phyloP scores from a whole-genome alignment of 2,113 vertebrate genomes.

The Ptychochromis oligacanthus region DNA sequence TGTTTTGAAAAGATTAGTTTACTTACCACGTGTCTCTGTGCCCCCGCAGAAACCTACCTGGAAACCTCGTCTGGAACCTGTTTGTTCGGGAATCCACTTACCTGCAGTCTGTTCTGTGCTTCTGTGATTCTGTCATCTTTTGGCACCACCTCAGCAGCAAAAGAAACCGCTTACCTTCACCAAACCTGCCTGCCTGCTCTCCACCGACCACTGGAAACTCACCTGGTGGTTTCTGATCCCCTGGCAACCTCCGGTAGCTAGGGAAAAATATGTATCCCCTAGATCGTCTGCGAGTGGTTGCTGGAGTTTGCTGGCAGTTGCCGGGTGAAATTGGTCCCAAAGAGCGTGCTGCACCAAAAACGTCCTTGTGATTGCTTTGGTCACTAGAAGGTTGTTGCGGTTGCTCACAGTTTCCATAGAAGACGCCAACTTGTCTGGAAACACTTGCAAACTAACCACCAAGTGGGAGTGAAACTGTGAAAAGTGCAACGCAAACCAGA shows the following conservation, averaged over 20 bases:
- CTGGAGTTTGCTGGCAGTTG: neutral
- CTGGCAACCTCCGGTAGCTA: neutral
- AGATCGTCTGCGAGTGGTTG: neutral
- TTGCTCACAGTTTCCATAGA: neutral
- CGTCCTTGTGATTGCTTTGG: neutral
- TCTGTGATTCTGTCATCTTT: neutral
- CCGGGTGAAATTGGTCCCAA: neutral
- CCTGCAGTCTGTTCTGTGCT: neutral
- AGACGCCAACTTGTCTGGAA: neutral
- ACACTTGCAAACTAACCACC: neutral
- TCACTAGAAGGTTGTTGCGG: neutral
- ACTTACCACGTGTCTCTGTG: neutral
- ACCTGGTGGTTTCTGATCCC: neutral
- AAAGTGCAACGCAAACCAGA: neutral
- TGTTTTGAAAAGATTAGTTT: neutral
- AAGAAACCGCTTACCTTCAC: too few species aligned
- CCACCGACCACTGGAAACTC: too few species aligned
- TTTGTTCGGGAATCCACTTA: neutral
- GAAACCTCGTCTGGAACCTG: neutral
- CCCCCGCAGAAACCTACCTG: neutral
- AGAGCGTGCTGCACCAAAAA: neutral
- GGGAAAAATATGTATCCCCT: neutral
- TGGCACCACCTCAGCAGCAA: neutral
- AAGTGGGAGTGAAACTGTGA: neutral
- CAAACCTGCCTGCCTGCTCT: too few species aligned